Conservation (phyloP, 2,888 invertebrate genomes). For the Lobophora halterata region DNA sequence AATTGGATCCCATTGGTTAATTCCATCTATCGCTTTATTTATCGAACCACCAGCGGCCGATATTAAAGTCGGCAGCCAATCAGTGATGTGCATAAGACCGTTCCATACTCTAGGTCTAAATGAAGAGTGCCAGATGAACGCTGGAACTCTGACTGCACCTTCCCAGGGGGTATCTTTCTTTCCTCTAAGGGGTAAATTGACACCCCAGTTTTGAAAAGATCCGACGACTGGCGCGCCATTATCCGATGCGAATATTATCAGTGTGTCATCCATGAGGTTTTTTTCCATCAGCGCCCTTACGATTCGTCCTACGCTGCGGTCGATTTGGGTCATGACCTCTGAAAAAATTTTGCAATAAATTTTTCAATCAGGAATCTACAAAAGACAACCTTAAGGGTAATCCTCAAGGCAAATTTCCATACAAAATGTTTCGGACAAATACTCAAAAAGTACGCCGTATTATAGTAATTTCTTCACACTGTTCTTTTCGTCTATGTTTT, state of each 20-base stretch:
- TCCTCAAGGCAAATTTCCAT: too few species aligned
- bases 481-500: too few species aligned
- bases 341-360: slow-evolving; percentile 35
- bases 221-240: slow-evolving; percentile 93
- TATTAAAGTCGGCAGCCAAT: slow-evolving; percentile 90
- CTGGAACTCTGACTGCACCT: slow-evolving; percentile 89
- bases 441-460: too few species aligned
- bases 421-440: too few species aligned
- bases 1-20: slow-evolving; percentile 85
- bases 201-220: slow-evolving; percentile 86
- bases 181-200: slow-evolving; percentile 89
- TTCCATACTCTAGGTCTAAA: slow-evolving; percentile 82
- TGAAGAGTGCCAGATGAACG: slow-evolving; percentile 84
- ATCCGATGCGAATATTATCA: slow-evolving; percentile 94
- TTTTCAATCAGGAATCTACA: slow-evolving; percentile 13
- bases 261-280: slow-evolving; percentile 88
- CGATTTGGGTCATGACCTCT: slow-evolving; percentile 87
- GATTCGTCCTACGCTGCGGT: slow-evolving; percentile 89
- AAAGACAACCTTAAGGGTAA: background rate
- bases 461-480: too few species aligned
- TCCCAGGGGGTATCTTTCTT: slow-evolving; percentile 93
- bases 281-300: slow-evolving; percentile 84
- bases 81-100: slow-evolving; percentile 87
- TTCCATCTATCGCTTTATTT: slow-evolving; percentile 80
- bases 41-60: slow-evolving; percentile 59